Base-by-base conservation (phyloP, 2,797 vertebrate genomes). In the Geotrypetes seraphini region DNA sequence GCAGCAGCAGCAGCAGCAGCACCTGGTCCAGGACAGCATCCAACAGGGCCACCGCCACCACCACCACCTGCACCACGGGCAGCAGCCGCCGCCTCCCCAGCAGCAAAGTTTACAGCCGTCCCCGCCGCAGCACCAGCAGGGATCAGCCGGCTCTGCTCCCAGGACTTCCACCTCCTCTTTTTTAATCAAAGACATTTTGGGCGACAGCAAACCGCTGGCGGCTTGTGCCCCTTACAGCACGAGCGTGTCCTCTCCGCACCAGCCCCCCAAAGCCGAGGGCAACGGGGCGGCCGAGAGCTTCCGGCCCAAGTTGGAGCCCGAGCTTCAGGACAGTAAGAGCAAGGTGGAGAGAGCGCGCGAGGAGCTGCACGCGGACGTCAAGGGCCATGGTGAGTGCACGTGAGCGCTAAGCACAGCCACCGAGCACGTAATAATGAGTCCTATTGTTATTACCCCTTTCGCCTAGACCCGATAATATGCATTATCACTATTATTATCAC, bases 171-270 rank as follows among this genome's bases (percentile, higher is more conserved):
- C 94, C 47, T 96, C 92, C 45, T 97, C 94, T 15, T 98, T 98
- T 64, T 49, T 98, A 67, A 98, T 98, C 77, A 97, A 95, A 79
- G 94, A 98, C 91, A 98, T 98, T 83, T 63, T 97, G 69, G 93
- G 93, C 30, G 94, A 98, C 81, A 91, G 92, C 63, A 98, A 98
- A 80, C 94, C 94, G 14, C 84, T 98, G 70, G 94, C 94, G 45
- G 89, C 94, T 13, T 98, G 94, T 55, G 94, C 94, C 34, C 94
- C 93, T 66, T 98, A 98, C 85, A 97, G 92, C 71, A 97, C 93
- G 71, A 95, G 86, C 36, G 89, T 94, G 11, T 69, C 88, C 30
- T 92, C 90, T 10, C 87, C 85, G 16, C 92, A 88, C 22, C 91
- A 91, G 77, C 86, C 88, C 29, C 91, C 92, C 16, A 97, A 97